Percentiles rank a stretch among this genome's conserved stretches.
phyloP scores from a whole-genome alignment of 1,140 invertebrate species.

The Brachionus asplanchnoidis region DNA sequence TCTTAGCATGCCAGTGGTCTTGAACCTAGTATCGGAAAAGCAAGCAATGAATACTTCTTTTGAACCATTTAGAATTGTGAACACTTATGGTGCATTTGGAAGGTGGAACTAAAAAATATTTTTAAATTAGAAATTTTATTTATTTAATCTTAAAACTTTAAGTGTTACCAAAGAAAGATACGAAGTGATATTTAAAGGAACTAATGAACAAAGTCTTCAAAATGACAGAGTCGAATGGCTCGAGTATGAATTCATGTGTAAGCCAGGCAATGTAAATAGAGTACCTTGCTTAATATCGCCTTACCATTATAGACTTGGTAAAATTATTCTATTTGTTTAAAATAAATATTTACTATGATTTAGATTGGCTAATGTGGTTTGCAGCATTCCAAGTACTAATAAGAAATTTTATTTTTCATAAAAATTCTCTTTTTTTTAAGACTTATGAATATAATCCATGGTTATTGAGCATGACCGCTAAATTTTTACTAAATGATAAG shows the following conservation, averaged over 20 bases:
- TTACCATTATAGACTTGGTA: constrained; percentile 57
- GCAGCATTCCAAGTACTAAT: constrained; percentile 54
- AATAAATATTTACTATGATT: constrained; percentile 49
- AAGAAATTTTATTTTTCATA: constrained; percentile 54
- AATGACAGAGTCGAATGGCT: constrained; percentile 48
- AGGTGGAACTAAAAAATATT: constrained; percentile 48
- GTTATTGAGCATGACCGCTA: constrained; percentile 47
- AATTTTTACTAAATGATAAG: constrained; percentile 55
- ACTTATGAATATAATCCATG: constrained; percentile 16
- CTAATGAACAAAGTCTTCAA: constrained; percentile 46
- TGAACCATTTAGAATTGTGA: constrained; percentile 57
- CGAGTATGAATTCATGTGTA: constrained; percentile 60
- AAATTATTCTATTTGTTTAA: constrained; percentile 49
- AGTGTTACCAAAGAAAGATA: constrained; percentile 57
- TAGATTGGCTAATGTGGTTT: constrained; percentile 46
- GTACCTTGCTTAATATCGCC: constrained; percentile 58
- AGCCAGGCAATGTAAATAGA: constrained; percentile 53
- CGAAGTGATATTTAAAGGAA: constrained; percentile 58
- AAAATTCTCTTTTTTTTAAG: constrained; percentile 44
- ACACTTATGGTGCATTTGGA: constrained; percentile 60
- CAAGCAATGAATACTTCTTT: constrained; percentile 60
- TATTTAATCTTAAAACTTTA: constrained; percentile 40
- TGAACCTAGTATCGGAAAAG: constrained; percentile 55
- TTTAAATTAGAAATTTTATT: background rate
- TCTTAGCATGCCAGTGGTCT: constrained; percentile 57